These are phyloP conservation scores for Campylomormyrus tamandua DNA, from an alignment of 2,113 vertebrate genomes.

Conservation along the genomic window DNA sequence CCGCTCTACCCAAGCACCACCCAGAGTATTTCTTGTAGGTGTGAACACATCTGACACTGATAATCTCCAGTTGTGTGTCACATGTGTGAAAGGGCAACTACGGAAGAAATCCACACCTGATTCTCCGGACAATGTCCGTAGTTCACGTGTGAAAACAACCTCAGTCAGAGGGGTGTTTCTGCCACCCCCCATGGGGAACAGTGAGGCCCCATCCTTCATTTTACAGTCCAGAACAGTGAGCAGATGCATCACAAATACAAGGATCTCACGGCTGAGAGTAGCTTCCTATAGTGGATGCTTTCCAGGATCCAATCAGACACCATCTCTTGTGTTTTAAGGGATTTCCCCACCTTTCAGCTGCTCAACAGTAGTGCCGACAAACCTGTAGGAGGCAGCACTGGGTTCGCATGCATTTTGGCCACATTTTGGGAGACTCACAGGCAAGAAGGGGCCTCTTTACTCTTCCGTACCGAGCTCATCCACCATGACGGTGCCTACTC, in stretches of 20 bases:
- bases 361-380: neutral
- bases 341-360: neutral
- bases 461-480: neutral
- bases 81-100: neutral
- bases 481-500: neutral
- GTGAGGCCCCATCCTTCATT: slow-evolving; percentile 50
- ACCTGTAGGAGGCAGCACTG: neutral
- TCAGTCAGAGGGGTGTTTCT: neutral
- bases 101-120: neutral
- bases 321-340: slow-evolving; percentile 49
- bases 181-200: slow-evolving; percentile 34
- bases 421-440: neutral
- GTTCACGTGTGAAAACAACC: neutral
- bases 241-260: slow-evolving; percentile 55
- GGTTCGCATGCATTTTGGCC: neutral
- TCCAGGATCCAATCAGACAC: slow-evolving; percentile 54
- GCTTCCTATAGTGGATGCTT: slow-evolving; percentile 49
- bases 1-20: neutral
- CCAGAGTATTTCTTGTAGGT: neutral
- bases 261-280: slow-evolving; percentile 67
- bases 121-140: neutral
- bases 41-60: neutral
- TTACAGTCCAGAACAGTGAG: slow-evolving; percentile 43
- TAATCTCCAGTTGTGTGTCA: neutral
- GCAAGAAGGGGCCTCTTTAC: neutral